Conservation (phyloP, 2,888 invertebrate genomes). For the Asteroscopus sphinx region DNA sequence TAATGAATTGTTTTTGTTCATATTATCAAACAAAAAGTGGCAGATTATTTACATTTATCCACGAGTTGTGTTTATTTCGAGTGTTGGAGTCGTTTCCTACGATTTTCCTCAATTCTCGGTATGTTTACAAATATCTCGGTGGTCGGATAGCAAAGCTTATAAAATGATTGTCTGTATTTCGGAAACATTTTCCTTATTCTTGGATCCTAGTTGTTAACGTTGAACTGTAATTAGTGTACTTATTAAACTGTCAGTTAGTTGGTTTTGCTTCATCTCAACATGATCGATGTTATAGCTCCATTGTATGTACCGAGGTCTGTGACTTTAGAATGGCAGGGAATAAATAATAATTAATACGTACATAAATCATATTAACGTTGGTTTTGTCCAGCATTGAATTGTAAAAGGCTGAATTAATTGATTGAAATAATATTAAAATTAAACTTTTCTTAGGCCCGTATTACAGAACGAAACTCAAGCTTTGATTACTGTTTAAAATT, state of each 20-base stretch:
- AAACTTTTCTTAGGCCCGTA: too few species aligned
- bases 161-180: constrained; percentile 22
- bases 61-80: constrained; percentile 28
- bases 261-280: neutral
- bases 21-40: constrained; percentile 39
- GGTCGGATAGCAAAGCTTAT: constrained; percentile 9
- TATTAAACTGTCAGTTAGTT: constrained; percentile 8
- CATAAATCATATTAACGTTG: neutral
- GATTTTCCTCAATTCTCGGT: constrained; percentile 46
- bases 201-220: constrained; percentile 24
- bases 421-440: constrained; percentile 5
- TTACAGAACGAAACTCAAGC: too few species aligned
- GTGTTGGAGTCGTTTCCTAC: constrained; percentile 26
- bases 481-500: too few species aligned
- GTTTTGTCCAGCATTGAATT: constrained; percentile 1
- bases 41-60: constrained; percentile 36
- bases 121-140: constrained; percentile 33
- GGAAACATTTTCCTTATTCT: constrained; percentile 42
- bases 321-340: constrained; percentile 1
- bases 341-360: neutral
- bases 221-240: constrained; percentile 12
- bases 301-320: neutral
- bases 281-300: constrained; percentile 13
- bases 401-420: constrained; percentile 9
- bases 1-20: constrained; percentile 43